Evolutionary conservation across 2,797 vertebrate species (phyloP).

Genomic region (Morus bassanus): DNA sequence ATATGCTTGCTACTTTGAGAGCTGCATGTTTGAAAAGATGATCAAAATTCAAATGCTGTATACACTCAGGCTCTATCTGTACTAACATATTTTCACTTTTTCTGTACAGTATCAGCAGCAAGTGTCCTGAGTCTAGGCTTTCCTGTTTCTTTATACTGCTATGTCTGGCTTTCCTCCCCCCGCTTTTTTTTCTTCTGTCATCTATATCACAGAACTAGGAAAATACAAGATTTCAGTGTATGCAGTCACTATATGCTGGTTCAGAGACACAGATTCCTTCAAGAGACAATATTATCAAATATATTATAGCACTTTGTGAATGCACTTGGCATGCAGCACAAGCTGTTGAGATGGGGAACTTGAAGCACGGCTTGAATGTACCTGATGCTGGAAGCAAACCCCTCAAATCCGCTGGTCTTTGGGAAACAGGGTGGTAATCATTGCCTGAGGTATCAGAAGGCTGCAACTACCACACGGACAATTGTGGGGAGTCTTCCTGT

Average conservation of each 20-base stretch:
- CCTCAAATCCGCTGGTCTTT: background rate
- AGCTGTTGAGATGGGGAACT: background rate
- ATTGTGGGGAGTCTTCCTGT: background rate
- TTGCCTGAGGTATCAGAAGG: background rate
- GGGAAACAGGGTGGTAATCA: background rate
- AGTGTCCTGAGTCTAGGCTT: background rate
- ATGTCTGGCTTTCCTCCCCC: background rate
- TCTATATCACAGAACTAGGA: background rate
- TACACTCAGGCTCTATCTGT: background rate
- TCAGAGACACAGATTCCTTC: background rate
- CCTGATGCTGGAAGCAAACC: background rate
- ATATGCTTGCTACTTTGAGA: background rate
- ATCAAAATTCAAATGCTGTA: conserved; percentile 1
- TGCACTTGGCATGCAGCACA: background rate
- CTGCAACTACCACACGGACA: background rate
- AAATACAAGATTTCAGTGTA: background rate
- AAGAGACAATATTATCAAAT: background rate
- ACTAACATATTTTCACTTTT: background rate
- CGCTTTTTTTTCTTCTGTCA: background rate
- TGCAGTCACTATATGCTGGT: background rate
- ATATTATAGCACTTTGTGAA: background rate
- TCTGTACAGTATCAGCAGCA: background rate
- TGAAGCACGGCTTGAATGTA: background rate
- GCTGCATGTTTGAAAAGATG: background rate
- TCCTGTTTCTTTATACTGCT: background rate